Conservation (phyloP, 2,888 invertebrate species). For the Epirrhoe tristata region DNA sequence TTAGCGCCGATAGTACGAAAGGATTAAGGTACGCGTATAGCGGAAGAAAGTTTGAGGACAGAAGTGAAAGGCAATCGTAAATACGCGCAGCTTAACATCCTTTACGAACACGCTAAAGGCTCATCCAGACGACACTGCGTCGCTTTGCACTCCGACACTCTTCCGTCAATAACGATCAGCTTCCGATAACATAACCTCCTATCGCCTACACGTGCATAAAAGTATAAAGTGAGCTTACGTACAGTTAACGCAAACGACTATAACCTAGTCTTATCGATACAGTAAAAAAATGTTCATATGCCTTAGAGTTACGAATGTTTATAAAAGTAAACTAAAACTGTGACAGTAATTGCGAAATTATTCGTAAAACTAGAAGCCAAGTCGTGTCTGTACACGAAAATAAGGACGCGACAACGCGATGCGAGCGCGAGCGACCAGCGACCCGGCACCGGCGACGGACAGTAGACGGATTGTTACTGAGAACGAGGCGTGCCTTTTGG, state of each 20-base stretch:
- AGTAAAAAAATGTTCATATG: slow-evolving; percentile 60
- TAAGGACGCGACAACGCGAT: slow-evolving; percentile 74
- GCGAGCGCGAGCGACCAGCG: slow-evolving; percentile 59
- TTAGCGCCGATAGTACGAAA: slow-evolving; percentile 48
- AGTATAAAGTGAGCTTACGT: slow-evolving; percentile 80
- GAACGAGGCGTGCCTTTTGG: slow-evolving; percentile 83
- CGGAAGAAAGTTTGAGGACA: slow-evolving; percentile 53
- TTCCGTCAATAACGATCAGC: slow-evolving; percentile 76
- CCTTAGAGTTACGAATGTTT: slow-evolving; percentile 75
- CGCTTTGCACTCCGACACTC: slow-evolving; percentile 74
- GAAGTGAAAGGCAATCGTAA: slow-evolving; percentile 49
- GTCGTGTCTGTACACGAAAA: slow-evolving; percentile 75
- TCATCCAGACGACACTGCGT: slow-evolving; percentile 56
- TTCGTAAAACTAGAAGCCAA: slow-evolving; percentile 77
- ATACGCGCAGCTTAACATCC: slow-evolving; percentile 55
- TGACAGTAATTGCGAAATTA: slow-evolving; percentile 76
- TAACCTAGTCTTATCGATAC: slow-evolving; percentile 77
- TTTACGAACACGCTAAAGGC: slow-evolving; percentile 55
- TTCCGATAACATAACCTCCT: slow-evolving; percentile 76
- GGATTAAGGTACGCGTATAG: slow-evolving; percentile 55
- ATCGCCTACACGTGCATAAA: slow-evolving; percentile 79
- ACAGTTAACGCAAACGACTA: slow-evolving; percentile 77
- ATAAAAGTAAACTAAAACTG: slow-evolving; percentile 66
- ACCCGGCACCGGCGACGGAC: slow-evolving; percentile 79
- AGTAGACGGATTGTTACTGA: slow-evolving; percentile 82